These are phyloP conservation scores for Drosophila albomicans DNA, from an alignment of 1,140 invertebrate species.

Conservation along the genomic window DNA sequence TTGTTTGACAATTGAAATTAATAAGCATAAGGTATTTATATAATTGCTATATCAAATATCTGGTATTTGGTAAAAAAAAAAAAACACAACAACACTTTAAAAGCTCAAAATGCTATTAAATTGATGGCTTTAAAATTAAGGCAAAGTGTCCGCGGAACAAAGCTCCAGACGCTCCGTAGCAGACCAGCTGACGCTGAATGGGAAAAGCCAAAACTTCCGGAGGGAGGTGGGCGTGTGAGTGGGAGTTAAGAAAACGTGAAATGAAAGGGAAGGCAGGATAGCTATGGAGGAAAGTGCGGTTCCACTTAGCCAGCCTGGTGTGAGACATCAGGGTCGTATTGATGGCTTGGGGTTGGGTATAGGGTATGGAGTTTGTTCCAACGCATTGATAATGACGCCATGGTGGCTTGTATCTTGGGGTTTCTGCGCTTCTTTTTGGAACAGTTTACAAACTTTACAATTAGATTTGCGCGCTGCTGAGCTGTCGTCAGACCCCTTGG, in stretches of 20 bases:
- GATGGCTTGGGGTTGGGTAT: neutral
- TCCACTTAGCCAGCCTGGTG: slow-evolving; percentile 12
- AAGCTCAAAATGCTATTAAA: slow-evolving; percentile 67
- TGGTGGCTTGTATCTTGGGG: slow-evolving; percentile 42
- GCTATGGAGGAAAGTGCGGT: slow-evolving; percentile 25
- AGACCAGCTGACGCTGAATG: slow-evolving; percentile 9
- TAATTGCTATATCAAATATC: slow-evolving; percentile 82
- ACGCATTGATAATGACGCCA: slow-evolving; percentile 63
- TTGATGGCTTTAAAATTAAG: slow-evolving; percentile 79
- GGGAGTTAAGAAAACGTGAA: neutral
- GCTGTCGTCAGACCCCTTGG: slow-evolving; percentile 43
- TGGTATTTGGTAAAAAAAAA: slow-evolving; percentile 51
- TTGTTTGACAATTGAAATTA: slow-evolving; percentile 57
- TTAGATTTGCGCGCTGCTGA: slow-evolving; percentile 65
- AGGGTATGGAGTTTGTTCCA: slow-evolving; percentile 18
- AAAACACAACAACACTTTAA: slow-evolving; percentile 55
- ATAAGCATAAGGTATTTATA: slow-evolving; percentile 66
- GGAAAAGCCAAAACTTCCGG: slow-evolving; percentile 20
- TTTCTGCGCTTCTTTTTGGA: slow-evolving; percentile 51
- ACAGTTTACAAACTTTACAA: slow-evolving; percentile 76
- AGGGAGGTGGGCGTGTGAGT: slow-evolving; percentile 1
- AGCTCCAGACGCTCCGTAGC: neutral
- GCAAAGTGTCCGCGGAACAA: slow-evolving; percentile 25
- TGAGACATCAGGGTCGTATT: too few species aligned
- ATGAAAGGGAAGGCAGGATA: neutral